phyloP scores from a whole-genome alignment of 1,140 invertebrate species.

The Macrosteles quadrilineatus region DNA sequence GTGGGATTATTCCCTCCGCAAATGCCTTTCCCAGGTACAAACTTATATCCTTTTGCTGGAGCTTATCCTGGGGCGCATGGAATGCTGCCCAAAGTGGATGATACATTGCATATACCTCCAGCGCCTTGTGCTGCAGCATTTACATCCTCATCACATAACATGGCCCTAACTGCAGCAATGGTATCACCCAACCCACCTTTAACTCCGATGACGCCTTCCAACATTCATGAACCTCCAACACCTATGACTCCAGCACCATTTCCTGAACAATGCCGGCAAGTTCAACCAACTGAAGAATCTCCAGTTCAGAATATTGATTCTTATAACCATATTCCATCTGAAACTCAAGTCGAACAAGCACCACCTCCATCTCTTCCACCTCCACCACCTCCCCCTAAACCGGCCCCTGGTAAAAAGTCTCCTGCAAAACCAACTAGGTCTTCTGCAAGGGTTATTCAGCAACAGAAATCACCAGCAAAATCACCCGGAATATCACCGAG shows the following conservation, averaged over 20 bases:
- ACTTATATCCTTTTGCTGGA: conserved; percentile 61
- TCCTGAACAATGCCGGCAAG: conserved; percentile 45
- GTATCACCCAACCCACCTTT: conserved; percentile 53
- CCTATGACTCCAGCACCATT: conserved; percentile 41
- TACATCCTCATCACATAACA: conserved; percentile 73
- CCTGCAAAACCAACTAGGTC: conserved; percentile 66
- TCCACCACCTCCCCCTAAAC: conserved; percentile 32
- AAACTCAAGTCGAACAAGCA: conserved; percentile 27
- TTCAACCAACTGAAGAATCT: conserved; percentile 32
- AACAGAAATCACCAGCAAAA: conserved; percentile 64
- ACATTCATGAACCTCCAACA: conserved; percentile 38
- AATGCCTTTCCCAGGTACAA: conserved; percentile 61
- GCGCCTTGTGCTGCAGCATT: conserved; percentile 70
- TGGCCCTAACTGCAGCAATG: conserved; percentile 74
- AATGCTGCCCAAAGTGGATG: conserved; percentile 58
- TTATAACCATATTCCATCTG: conserved; percentile 32
- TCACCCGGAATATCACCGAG: conserved; percentile 75
- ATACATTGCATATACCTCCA: conserved; percentile 51
- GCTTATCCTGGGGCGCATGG: conserved; percentile 54
- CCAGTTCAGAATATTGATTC: conserved; percentile 29
- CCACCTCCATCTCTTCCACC: conserved; percentile 32
- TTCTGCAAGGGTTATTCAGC: conserved; percentile 60
- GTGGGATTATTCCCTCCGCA: conserved; percentile 60
- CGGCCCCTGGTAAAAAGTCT: conserved; percentile 57
- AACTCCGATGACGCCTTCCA: conserved; percentile 33